Evolutionary conservation across 1,140 invertebrate species (phyloP), one percentile per base, ranked within the genome.

Genomic region (Diorhabda carinulata): DNA sequence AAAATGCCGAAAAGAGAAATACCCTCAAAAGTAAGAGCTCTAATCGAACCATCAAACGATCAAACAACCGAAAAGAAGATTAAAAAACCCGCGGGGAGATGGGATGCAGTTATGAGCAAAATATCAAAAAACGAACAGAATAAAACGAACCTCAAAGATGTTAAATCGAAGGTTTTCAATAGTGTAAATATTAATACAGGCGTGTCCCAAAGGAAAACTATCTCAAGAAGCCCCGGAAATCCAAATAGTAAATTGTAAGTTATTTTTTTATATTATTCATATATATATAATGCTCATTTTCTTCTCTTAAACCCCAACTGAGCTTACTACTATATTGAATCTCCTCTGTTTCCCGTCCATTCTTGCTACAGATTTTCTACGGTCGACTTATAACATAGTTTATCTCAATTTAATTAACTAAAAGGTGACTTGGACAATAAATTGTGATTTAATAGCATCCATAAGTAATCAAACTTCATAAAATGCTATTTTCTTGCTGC

Each of bases 31-130:
- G 85, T 91, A 52, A 91, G 91, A 78, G 86, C 86, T 3, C 82
- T 91, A 61, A 82, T 87, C 70, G 81, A 81, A 63, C 67, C 74
- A 60, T 76, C 67, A 7, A 83, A 81, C 73, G 72, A 72, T 56
- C 78, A 76, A 52, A 72, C 71, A 63, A 61, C 5, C 6, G 74
- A 76, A 25, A 78, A 73, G 60, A 77, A 76, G 70, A 70, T 75
- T 65, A 74, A 80, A 68, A 79, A 80, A 70, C 68, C 75, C 44
- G 71, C 71, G 4, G 89, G 88, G 0, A 86, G 90, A 65, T 91
- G 91, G 86, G 91, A 93, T 76, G 91, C 88, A 58, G 89, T 93
- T 56, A 90, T 92, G 87, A 91, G 89, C 81, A 93, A 93, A 81
- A 91, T 91, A 63, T 87, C 89, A 41, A 90, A 89, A 73, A 87